A percentile compares a stretch with the other conserved stretches of the same genome.
These are phyloP conservation scores for Rhinella marina DNA, from an alignment of 2,797 vertebrate species.

Conservation along the genomic window DNA sequence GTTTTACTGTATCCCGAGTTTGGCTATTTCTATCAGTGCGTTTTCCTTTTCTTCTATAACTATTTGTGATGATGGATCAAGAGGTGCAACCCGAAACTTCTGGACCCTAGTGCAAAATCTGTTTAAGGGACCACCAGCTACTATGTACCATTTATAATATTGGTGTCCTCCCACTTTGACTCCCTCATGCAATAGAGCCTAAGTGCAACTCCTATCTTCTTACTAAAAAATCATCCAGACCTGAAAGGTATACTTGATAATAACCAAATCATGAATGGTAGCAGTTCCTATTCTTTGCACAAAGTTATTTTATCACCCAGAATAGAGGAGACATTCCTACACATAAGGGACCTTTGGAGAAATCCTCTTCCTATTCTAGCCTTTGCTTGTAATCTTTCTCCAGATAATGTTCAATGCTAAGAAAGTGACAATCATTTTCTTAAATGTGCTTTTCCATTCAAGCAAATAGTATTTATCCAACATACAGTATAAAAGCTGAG, in stretches of 20 bases:
- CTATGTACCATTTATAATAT: background rate
- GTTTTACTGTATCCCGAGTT: too few species aligned
- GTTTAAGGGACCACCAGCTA: background rate
- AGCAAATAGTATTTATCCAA: slow-evolving; percentile 36
- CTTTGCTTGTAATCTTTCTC: slow-evolving; percentile 18
- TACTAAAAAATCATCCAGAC: background rate
- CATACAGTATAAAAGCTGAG: slow-evolving; percentile 28
- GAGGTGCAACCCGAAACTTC: too few species aligned
- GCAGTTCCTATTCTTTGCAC: background rate
- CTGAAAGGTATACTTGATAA: background rate
- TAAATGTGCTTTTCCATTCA: slow-evolving; percentile 29
- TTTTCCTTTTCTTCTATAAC: too few species aligned
- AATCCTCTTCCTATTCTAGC: background rate
- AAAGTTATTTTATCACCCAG: background rate
- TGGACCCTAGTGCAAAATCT: background rate
- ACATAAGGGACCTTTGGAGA: background rate
- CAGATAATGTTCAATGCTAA: slow-evolving; percentile 7
- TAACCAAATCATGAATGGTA: background rate
- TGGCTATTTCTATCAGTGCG: too few species aligned
- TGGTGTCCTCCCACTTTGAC: background rate
- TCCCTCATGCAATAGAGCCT: background rate
- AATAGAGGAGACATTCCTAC: background rate
- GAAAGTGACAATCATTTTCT: slow-evolving; percentile 18
- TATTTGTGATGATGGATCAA: background rate
- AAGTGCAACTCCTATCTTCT: background rate